phyloP scores from a whole-genome alignment of 2,797 vertebrate genomes.

The Anabas testudineus region DNA sequence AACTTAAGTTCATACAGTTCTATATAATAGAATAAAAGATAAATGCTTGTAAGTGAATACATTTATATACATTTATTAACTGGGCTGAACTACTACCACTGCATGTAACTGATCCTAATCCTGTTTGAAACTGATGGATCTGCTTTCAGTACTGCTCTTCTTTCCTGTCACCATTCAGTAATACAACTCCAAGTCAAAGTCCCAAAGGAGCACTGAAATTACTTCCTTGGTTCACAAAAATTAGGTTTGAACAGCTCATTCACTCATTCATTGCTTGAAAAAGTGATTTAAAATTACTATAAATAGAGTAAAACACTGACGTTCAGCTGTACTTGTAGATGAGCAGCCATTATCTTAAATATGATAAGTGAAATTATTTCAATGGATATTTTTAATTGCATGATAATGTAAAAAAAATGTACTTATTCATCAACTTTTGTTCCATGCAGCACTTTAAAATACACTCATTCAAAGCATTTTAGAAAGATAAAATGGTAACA shows the following conservation, averaged over 20 bases:
- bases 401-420: neutral
- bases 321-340: neutral
- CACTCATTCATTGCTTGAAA: too few species aligned
- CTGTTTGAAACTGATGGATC: neutral
- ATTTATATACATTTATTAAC: too few species aligned
- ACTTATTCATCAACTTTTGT: neutral
- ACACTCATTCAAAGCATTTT: too few species aligned
- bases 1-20: too few species aligned
- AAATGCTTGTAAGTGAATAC: too few species aligned
- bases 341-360: neutral
- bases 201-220: conserved; percentile 30
- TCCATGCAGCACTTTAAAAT: too few species aligned
- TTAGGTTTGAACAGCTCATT: too few species aligned
- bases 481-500: neutral
- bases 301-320: too few species aligned
- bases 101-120: neutral
- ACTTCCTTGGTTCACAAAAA: conserved; percentile 54
- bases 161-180: neutral
- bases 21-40: too few species aligned
- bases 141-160: conserved; percentile 1
- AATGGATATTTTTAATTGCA: neutral
- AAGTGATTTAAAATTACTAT: too few species aligned
- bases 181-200: conserved; percentile 9
- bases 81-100: too few species aligned
- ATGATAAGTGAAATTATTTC: too few species aligned